phyloP scores from a whole-genome alignment of 2,797 vertebrate species.

The Parotocinclus haroldoi region DNA sequence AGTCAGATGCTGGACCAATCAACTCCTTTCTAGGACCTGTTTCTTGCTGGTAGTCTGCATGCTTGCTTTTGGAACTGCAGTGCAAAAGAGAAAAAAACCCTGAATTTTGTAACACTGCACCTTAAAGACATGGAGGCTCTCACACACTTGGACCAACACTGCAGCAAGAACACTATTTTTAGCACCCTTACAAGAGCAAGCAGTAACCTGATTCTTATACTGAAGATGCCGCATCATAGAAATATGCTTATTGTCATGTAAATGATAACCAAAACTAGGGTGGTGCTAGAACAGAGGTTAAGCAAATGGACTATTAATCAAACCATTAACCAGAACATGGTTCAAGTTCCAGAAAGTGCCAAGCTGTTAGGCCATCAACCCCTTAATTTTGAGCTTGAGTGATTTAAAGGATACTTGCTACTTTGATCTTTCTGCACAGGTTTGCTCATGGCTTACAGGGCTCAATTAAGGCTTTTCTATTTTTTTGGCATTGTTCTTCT shows the following conservation, averaged over 20 bases:
- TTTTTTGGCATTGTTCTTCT: no score
- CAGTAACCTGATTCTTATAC: slow-evolving; percentile 28
- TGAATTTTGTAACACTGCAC: slow-evolving; percentile 45
- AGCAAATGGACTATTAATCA: no score
- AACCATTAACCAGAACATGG: no score
- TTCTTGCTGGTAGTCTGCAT: slow-evolving; percentile 41
- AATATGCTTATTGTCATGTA: not conserved
- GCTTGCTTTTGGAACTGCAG: slow-evolving; percentile 18
- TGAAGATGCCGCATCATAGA: slow-evolving; percentile 14
- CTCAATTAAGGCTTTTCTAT: no score
- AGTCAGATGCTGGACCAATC: slow-evolving; percentile 42
- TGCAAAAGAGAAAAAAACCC: slow-evolving; percentile 25
- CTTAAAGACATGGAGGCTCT: slow-evolving; percentile 41
- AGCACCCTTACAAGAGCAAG: slow-evolving; percentile 37
- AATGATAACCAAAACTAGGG: no score
- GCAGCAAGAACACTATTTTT: slow-evolving; percentile 52
- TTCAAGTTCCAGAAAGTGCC: no score
- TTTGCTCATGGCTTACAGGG: no score
- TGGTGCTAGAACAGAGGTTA: no score
- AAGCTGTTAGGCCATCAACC: no score
- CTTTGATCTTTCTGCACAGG: no score
- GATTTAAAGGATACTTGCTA: no score
- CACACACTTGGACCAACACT: slow-evolving; percentile 42
- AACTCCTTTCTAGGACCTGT: slow-evolving; percentile 27
- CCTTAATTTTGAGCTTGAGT: no score